phyloP scores from a whole-genome alignment of 1,140 invertebrate species.

The Myzus persicae region DNA sequence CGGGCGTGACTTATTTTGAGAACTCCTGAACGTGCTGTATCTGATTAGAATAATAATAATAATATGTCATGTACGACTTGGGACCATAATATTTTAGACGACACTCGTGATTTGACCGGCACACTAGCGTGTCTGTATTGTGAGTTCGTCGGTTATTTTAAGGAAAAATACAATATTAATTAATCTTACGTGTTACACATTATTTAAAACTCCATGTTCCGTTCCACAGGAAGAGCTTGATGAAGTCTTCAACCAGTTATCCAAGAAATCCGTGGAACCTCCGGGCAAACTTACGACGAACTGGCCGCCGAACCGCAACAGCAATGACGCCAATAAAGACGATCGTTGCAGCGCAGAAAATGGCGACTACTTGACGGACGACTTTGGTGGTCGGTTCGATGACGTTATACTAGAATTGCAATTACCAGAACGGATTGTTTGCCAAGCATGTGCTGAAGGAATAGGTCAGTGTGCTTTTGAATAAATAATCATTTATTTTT shows the following conservation, averaged over 20 bases:
- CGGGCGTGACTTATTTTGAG: not conserved
- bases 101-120: not conserved
- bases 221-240: conserved; percentile 37
- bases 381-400: not conserved
- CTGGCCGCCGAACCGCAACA: not conserved
- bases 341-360: not conserved
- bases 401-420: conserved; percentile 50
- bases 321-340: not conserved
- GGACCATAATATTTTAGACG: conserved; percentile 4
- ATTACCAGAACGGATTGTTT: conserved; percentile 43
- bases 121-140: not conserved
- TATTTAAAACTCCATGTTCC: not conserved
- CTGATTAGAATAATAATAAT: conserved; percentile 18
- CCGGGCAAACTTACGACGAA: not conserved
- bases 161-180: not conserved
- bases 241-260: conserved; percentile 33
- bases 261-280: not conserved
- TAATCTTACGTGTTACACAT: not conserved
- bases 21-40: not conserved
- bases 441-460: conserved; percentile 16
- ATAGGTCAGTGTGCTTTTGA: conserved; percentile 17
- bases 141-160: not conserved
- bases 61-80: not conserved
- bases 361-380: not conserved
- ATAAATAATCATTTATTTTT: not conserved